Base-by-base conservation (phyloP, 2,888 invertebrate genomes). In the Lasioglossum oenotherae region DNA sequence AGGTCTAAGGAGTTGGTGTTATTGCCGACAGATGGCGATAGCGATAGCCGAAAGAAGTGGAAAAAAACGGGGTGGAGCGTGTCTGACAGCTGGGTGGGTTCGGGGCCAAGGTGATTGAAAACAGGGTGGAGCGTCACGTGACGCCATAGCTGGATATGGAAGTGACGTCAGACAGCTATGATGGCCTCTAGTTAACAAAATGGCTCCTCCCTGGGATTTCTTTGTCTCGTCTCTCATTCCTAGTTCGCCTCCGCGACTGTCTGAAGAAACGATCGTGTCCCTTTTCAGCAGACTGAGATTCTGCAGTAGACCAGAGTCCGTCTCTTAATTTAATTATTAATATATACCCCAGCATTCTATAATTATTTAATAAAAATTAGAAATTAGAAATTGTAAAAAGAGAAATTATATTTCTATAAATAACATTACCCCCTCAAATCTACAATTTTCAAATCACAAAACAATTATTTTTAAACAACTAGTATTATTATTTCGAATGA, bases 151-250 rank as follows among this genome's bases (percentile, higher is more conserved):
- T 93, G 94, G 92, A 93, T 93, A 93, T 94, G 93, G 93, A 93
- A 92, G 93, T 94, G 95, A 95, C 95, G 95, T 95, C 95, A 96
- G 95, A 92, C 95, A 95, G 95, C 96, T 96, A 96, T 96, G 96
- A 96, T 96, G 96, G 96, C 96, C 95, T 96, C 96, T 95, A 96
- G 96, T 96, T 95, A 96, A 96, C 96, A 96, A 96, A 95, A 96
- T 96, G 96, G 96, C 96, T 95, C 94, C 95, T 90, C 86, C 69
- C 60, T 75, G 86, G 82, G 87, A 83, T 89, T 90, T 87, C 92
- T 93, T 94, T 92, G 92, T 92, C 92, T 90, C 91, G 92, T 92
- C 92, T 90, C 91, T n/a, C 75, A 41, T 64, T 74, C 73, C 19
- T n/a, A 41, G 35, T 27, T 38, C 57, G 35, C 57, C 57, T 44